A percentile compares a stretch with the other conserved stretches of the same genome.
phyloP scores from a whole-genome alignment of 2,113 vertebrate species.

The Bos taurus region ARS-UCD2.0 NC_037328.1:88482501-88483000 shows the following conservation, averaged over 20 bases:
- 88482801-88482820: not conserved
- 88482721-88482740: no score
- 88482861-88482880: not conserved
- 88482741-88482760: no score
- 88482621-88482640: not conserved
- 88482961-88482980: no score
- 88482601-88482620: not conserved
- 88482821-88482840: not conserved
- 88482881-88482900: not conserved
- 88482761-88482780: not conserved
- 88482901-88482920: no score
- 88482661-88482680: not conserved
- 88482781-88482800: not conserved
- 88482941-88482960: not conserved
- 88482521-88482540: not conserved
- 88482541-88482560: not conserved
- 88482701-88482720: not conserved
- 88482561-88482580: not conserved
- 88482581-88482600: rapidly evolving
- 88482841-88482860: not conserved
- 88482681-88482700: not conserved
- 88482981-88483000: no score
- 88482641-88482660: not conserved
- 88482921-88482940: no score
- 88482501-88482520: not conserved